Evolutionary conservation across 2,113 vertebrate genomes (phyloP).

Genomic region (Hypanus sabinus): DNA sequence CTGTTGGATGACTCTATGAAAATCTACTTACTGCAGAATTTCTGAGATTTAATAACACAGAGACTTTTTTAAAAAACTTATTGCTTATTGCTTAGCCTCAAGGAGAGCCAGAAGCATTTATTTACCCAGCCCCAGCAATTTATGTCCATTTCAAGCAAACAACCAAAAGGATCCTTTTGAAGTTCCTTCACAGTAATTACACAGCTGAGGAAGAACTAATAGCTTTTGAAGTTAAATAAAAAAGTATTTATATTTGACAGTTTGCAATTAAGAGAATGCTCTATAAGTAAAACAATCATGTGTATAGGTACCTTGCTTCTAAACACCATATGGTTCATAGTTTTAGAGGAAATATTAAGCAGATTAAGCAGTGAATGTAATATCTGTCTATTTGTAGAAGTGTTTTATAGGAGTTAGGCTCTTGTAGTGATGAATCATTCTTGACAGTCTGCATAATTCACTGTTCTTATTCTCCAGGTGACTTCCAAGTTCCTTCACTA

Average conservation of each 20-base stretch:
- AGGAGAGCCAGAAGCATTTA: not conserved
- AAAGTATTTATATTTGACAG: not conserved
- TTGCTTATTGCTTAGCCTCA: not conserved
- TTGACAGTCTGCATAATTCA: slow-evolving; percentile 20
- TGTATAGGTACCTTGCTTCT: not conserved
- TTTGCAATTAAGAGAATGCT: no score
- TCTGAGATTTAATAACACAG: not conserved
- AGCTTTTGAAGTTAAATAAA: not conserved
- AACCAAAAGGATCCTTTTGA: not conserved
- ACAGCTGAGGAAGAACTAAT: not conserved
- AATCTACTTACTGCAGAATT: not conserved
- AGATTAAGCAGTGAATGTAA: not conserved
- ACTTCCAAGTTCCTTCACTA: slow-evolving; percentile 3
- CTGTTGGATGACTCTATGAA: not conserved
- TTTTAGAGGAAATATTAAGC: not conserved
- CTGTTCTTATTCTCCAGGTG: slow-evolving; percentile 13
- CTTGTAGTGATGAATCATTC: slow-evolving; percentile 23
- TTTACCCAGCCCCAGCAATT: no score
- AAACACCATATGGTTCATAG: not conserved
- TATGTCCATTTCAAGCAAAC: not conserved
- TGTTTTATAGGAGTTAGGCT: slow-evolving; percentile 1
- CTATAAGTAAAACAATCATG: no score
- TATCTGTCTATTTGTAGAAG: slow-evolving; percentile 1
- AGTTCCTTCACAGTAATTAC: not conserved
- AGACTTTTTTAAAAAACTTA: not conserved